These are phyloP conservation scores for Rhadinocentrus ornatus DNA, from an alignment of 2,797 vertebrate species.

Conservation along the genomic window DNA sequence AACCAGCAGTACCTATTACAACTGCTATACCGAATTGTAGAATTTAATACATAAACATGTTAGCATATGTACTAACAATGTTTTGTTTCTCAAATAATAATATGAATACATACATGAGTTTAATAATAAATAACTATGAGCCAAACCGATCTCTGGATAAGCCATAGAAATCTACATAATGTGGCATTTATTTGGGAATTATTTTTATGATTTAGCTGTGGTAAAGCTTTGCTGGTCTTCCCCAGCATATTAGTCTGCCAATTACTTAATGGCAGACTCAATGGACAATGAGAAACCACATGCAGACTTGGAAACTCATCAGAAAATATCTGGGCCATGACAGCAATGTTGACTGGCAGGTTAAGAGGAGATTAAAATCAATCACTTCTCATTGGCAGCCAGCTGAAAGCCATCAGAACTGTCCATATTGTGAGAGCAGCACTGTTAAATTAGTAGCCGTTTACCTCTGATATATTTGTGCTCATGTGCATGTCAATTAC, in stretches of 20 bases:
- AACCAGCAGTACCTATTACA: neutral
- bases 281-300: constrained; percentile 42
- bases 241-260: constrained; percentile 44
- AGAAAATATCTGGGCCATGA: constrained; percentile 49
- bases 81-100: neutral
- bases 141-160: neutral
- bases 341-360: constrained; percentile 59
- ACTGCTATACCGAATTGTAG: neutral
- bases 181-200: neutral
- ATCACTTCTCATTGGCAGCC: constrained; percentile 20
- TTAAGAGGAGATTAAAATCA: constrained; percentile 66
- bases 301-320: constrained; percentile 50
- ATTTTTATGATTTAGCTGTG: constrained; percentile 14
- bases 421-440: neutral
- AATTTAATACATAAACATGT: neutral
- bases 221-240: constrained; percentile 23
- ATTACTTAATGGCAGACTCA: constrained; percentile 42
- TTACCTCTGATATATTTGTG: constrained; percentile 14
- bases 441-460: constrained; percentile 14
- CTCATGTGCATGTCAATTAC: constrained; percentile 42
- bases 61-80: neutral
- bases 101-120: neutral
- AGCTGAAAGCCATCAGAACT: constrained; percentile 22
- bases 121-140: neutral
- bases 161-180: neutral